Evolutionary conservation across 2,888 invertebrate genomes (phyloP).

Genomic region (Calliscelio sp.): DNA sequence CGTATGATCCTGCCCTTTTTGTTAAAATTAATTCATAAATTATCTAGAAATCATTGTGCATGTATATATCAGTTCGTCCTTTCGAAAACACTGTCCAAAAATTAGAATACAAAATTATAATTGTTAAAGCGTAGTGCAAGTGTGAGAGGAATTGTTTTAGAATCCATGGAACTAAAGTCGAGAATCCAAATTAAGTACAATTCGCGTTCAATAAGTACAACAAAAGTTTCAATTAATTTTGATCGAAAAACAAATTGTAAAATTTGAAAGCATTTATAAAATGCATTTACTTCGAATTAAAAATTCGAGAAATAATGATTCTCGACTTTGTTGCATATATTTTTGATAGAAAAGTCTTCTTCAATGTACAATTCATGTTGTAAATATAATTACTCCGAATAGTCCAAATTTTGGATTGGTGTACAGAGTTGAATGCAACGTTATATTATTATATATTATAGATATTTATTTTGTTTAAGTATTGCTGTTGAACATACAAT

Average conservation of each 20-base stretch:
- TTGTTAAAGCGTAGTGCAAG: no score
- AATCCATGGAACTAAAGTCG: constrained; percentile 33
- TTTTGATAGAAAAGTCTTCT: constrained; percentile 61
- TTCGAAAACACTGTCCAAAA: no score
- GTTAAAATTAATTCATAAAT: no score
- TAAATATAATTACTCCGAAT: constrained; percentile 44
- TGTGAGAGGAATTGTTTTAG: constrained; percentile 18
- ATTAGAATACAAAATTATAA: no score
- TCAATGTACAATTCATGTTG: constrained; percentile 55
- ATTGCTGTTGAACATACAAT: constrained; percentile 6
- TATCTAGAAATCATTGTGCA: no score
- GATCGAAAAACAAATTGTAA: no score
- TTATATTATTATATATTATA: constrained; percentile 43
- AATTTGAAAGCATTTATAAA: no score
- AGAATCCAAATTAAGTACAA: constrained; percentile 31
- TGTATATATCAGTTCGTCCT: no score
- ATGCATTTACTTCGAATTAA: no score
- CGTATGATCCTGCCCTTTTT: no score
- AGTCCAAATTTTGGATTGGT: constrained; percentile 39
- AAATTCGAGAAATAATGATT: constrained; percentile 10
- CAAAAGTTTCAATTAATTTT: no score
- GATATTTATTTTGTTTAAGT: constrained; percentile 49
- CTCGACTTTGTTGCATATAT: constrained; percentile 60
- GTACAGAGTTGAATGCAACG: constrained; percentile 42
- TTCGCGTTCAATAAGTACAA: constrained; percentile 23